These are phyloP conservation scores for Helarctos malayanus DNA, from an alignment of 2,797 vertebrate species.

Conservation along the genomic window DNA sequence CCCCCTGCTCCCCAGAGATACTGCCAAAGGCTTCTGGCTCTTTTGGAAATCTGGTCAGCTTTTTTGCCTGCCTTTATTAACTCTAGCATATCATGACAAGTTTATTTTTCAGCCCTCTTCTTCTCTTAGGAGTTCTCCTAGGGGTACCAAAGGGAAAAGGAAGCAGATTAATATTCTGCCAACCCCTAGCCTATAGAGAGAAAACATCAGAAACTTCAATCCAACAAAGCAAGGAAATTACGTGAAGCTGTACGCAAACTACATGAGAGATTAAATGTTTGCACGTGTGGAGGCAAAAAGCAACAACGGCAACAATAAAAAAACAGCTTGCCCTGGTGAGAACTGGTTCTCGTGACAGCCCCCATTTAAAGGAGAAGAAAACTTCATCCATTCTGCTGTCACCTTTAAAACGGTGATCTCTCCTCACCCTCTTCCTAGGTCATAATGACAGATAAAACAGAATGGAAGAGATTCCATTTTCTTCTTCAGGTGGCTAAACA, in stretches of 20 bases:
- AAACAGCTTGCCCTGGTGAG: background rate
- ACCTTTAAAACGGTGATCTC: background rate
- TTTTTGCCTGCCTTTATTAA: constrained; percentile 2
- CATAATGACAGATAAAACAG: background rate
- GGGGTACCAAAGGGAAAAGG: background rate
- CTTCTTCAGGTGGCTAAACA: background rate
- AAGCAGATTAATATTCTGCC: background rate
- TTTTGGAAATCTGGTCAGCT: background rate
- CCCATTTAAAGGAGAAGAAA: background rate
- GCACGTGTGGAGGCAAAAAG: background rate
- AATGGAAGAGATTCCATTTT: background rate
- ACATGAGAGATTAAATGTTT: background rate
- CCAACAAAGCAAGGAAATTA: constrained; percentile 8
- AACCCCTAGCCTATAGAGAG: background rate
- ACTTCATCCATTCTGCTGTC: background rate
- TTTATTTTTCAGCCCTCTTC: background rate
- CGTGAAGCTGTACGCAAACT: background rate
- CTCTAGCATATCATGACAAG: background rate
- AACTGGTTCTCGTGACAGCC: background rate
- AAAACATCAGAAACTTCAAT: background rate
- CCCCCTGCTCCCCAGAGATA: background rate
- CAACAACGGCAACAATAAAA: background rate
- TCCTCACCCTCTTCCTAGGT: background rate
- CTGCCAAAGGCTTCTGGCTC: background rate
- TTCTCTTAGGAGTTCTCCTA: background rate